Evolutionary conservation across 1,140 invertebrate species (phyloP).

Genomic region (Papilio polyxenes): DNA sequence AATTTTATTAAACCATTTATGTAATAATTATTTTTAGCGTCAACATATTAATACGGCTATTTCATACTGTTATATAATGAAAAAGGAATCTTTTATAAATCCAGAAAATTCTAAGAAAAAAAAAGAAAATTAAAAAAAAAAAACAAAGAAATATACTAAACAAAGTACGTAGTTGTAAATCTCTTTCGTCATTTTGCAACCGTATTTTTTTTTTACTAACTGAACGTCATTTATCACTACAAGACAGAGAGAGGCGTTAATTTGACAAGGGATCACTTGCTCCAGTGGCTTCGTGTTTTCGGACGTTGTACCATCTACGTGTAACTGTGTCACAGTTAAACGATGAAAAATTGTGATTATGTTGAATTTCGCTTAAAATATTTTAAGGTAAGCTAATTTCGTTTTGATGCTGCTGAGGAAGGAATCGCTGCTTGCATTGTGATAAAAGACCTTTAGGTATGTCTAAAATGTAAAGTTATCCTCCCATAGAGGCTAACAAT

Average conservation of each 20-base stretch:
- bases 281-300: slow-evolving; percentile 41
- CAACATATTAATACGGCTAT: too few species aligned
- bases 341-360: slow-evolving; percentile 27
- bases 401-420: neutral
- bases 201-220: slow-evolving; percentile 55
- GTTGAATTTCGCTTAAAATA: neutral
- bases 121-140: too few species aligned
- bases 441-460: neutral
- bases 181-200: neutral
- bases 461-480: too few species aligned
- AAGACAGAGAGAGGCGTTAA: slow-evolving; percentile 69
- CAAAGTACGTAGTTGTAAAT: neutral
- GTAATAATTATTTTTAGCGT: neutral
- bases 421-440: neutral
- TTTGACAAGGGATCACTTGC: slow-evolving; percentile 73
- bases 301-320: slow-evolving; percentile 47
- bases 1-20: neutral
- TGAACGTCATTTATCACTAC: slow-evolving; percentile 65
- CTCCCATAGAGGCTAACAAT: neutral
- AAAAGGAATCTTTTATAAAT: too few species aligned
- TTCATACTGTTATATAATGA: too few species aligned
- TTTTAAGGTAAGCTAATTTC: neutral
- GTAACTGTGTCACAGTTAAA: slow-evolving; percentile 50
- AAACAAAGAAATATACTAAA: neutral
- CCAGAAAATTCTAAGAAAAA: too few species aligned